phyloP scores from a whole-genome alignment of 2,888 invertebrate genomes.

The Glyphotaelius pellucidus region DNA sequence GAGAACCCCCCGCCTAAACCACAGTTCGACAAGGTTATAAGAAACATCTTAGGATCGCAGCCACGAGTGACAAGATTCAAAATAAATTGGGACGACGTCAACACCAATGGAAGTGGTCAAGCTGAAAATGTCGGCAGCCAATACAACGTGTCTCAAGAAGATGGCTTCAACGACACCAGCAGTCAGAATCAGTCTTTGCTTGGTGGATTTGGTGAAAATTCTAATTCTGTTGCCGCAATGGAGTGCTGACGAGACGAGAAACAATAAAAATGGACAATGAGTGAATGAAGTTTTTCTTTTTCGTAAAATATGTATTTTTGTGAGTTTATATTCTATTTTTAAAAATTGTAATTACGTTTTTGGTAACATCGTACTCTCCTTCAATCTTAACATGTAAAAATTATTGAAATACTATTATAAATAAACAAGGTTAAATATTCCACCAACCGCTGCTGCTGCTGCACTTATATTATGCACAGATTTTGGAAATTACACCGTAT shows the following conservation, averaged over 20 bases:
- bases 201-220: conserved; percentile 78
- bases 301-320: background rate
- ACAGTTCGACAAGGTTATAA: conserved; percentile 93
- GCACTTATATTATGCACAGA: too few relatives aligned
- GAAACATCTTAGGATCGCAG: conserved; percentile 91
- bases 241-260: conserved; percentile 73
- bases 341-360: too few relatives aligned
- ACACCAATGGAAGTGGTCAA: conserved; percentile 68
- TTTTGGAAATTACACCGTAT: too few relatives aligned
- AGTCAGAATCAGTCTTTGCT: conserved; percentile 75
- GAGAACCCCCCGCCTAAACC: conserved; percentile 97
- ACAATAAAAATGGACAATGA: background rate
- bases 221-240: conserved; percentile 81
- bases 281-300: background rate
- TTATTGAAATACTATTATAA: too few relatives aligned
- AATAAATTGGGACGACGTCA: conserved; percentile 95
- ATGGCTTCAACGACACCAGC: conserved; percentile 67
- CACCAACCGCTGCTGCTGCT: too few relatives aligned
- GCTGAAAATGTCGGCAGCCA: conserved; percentile 17
- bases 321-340: background rate
- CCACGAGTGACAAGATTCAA: conserved; percentile 97
- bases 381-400: too few relatives aligned
- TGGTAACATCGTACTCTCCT: too few relatives aligned
- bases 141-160: conserved; percentile 38
- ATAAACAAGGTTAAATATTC: too few relatives aligned